Evolutionary conservation across 2,888 invertebrate genomes (phyloP).

Genomic region (Globia sparganii): DNA sequence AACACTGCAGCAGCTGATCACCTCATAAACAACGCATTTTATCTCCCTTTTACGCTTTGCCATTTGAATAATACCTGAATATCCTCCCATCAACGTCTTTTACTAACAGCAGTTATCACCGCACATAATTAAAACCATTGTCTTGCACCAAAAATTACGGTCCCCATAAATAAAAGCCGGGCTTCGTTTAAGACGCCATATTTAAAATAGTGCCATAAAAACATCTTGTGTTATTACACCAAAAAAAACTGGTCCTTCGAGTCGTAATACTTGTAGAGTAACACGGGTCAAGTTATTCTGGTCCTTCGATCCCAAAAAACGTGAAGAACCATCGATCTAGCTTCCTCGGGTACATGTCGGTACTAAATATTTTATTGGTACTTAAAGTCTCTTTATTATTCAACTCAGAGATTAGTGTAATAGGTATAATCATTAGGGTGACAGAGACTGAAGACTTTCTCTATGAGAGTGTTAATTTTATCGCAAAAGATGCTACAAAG

Average conservation of each 20-base stretch:
- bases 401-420: slow-evolving; percentile 86
- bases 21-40: slow-evolving; percentile 61
- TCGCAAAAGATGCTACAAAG: too few relatives aligned
- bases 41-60: slow-evolving; percentile 64
- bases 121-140: slow-evolving; percentile 89
- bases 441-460: slow-evolving; percentile 78
- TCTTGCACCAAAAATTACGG: slow-evolving; percentile 86
- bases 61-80: slow-evolving; percentile 77
- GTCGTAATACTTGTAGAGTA: not conserved
- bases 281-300: slow-evolving; percentile 70
- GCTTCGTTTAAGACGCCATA: slow-evolving; percentile 82
- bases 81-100: slow-evolving; percentile 79
- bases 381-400: slow-evolving; percentile 87
- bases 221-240: slow-evolving; percentile 78
- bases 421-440: slow-evolving; percentile 85
- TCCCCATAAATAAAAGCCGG: slow-evolving; percentile 81
- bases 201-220: slow-evolving; percentile 89
- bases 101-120: slow-evolving; percentile 85
- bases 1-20: slow-evolving; percentile 45
- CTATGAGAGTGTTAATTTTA: slow-evolving; percentile 26
- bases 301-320: slow-evolving; percentile 78
- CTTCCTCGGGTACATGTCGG: slow-evolving; percentile 79
- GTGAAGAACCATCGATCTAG: slow-evolving; percentile 80
- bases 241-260: slow-evolving; percentile 56
- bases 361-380: slow-evolving; percentile 89